Base-by-base conservation (phyloP, 2,113 vertebrate species). In the Alouatta palliata region DNA sequence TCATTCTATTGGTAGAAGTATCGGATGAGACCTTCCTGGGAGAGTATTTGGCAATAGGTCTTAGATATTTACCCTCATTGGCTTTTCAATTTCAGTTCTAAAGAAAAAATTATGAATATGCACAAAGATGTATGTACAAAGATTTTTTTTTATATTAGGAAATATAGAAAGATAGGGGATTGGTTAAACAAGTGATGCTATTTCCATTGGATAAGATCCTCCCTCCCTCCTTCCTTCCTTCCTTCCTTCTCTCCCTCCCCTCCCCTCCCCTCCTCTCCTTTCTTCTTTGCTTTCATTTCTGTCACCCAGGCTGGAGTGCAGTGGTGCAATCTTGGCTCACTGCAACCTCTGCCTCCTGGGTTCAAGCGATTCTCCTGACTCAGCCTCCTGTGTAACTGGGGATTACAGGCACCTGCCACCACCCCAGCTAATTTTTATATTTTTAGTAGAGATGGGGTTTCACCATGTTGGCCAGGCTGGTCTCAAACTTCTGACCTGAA, bases 41-140 rank as follows among this genome's bases (percentile, higher is more conserved):
- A 30, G 61, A 84, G 40, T 70, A 79, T 81, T 93, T 82, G 73
- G 35, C 40, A 85, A 54, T 6, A 77, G 66, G 8, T 91, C 87
- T 95, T 91, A 75, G 81, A 95, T 81, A 70, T 81, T 58, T 20
- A 86, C 43, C 58, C 45, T 91, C 14, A 2, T 68, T 58, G 25
- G 25, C 47, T 45, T 56, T 23, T 47, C 14, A 83, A 43, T 79
- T 92, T 43, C 6, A 76, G 54, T 83, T 61, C 54, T 90, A 75
- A 58, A 94, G 27, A 80, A 56, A 89, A 77, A 86, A 40, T 61
- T 82, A 80, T 54, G 35, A 79, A 43, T 71, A 35, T 87, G 47
- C 80, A 70, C 61, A 93, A 96, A 92, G 79, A 73, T 52, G 32
- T 45, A 19, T 89, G 49, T n/a, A 81, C 73, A 93, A 88, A 89